phyloP scores from a whole-genome alignment of 2,888 invertebrate genomes.

The Aquatica leii region DNA sequence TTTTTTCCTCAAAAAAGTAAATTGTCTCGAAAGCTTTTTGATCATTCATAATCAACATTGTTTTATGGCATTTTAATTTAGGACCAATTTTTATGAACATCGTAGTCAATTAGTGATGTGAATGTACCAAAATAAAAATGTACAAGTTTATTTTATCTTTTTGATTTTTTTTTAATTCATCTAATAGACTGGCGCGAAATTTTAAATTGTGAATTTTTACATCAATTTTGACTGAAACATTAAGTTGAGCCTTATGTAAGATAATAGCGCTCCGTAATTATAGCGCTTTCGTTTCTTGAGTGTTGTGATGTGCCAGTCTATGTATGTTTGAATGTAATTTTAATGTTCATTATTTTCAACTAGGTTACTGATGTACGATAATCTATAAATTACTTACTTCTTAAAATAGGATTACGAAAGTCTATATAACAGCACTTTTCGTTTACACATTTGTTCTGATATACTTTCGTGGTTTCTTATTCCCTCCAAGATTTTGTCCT shows the following conservation, averaged over 20 bases:
- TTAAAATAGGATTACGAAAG: too few relatives aligned
- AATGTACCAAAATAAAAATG: not conserved
- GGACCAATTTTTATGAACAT: slow-evolving; percentile 35
- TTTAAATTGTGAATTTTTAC: slow-evolving; percentile 9
- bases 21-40: too few relatives aligned
- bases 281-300: too few relatives aligned
- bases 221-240: slow-evolving; percentile 10
- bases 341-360: too few relatives aligned
- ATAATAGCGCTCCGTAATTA: not conserved
- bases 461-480: too few relatives aligned
- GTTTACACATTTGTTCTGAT: too few relatives aligned
- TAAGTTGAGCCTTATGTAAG: slow-evolving; percentile 13
- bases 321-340: not conserved
- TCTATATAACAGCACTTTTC: too few relatives aligned
- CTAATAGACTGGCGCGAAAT: not conserved
- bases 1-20: too few relatives aligned
- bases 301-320: slow-evolving; percentile 7
- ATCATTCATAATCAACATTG: too few relatives aligned
- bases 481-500: too few relatives aligned
- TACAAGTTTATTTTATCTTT: slow-evolving; percentile 5
- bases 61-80: slow-evolving; percentile 23
- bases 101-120: slow-evolving; percentile 24
- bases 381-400: too few relatives aligned
- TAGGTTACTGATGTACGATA: too few relatives aligned
- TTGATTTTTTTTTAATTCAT: not conserved